Conservation (phyloP, 2,113 vertebrate species). For the Hippocampus abdominalis region DNA sequence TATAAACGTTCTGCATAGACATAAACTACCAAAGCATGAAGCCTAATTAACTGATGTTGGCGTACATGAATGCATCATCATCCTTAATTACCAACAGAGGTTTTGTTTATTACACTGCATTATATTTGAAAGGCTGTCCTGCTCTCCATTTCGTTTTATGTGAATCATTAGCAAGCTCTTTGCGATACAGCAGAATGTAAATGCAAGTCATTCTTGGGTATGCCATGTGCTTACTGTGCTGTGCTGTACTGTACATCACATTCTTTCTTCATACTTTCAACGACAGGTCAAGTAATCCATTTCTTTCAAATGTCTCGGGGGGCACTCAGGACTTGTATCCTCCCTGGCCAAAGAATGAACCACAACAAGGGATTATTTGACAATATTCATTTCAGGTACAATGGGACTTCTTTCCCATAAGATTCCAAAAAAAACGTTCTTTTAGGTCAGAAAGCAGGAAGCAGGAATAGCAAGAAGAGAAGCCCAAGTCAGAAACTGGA, state of each 20-base stretch:
- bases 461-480: neutral
- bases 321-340: neutral
- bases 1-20: neutral
- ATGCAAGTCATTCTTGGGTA: neutral
- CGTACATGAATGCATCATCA: neutral
- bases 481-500: neutral
- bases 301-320: neutral
- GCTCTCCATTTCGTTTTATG: neutral
- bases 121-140: neutral
- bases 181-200: neutral
- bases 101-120: neutral
- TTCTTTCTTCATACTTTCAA: neutral
- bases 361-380: neutral
- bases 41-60: neutral
- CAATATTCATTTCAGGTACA: neutral
- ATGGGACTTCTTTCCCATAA: neutral
- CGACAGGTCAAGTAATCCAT: neutral
- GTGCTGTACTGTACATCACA: neutral
- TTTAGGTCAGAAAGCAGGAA: neutral
- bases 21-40: neutral
- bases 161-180: neutral
- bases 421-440: too few relatives aligned
- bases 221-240: neutral
- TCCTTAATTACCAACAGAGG: neutral
- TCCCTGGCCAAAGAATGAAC: neutral